Percentiles rank a stretch among this genome's conserved stretches.
These are phyloP conservation scores for Andricus quercusramuli DNA, from an alignment of 2,888 invertebrate genomes.

Conservation along the genomic window DNA sequence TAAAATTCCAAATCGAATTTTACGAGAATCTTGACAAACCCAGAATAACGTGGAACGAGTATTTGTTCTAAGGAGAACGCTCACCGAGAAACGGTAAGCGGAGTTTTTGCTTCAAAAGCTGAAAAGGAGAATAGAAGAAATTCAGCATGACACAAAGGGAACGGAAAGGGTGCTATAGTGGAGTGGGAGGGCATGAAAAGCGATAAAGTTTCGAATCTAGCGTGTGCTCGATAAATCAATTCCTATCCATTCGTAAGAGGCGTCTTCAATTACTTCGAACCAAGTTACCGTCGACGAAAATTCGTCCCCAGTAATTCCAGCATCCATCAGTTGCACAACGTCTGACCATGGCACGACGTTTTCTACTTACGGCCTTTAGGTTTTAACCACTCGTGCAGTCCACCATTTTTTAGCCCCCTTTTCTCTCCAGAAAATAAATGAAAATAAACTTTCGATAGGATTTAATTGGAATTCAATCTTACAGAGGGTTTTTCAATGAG, in stretches of 20 bases:
- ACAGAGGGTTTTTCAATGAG: neutral
- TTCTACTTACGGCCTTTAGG: slow-evolving; percentile 18
- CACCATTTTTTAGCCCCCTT: neutral
- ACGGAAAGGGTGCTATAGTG: neutral
- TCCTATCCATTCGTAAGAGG: slow-evolving; percentile 38
- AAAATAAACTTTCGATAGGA: neutral
- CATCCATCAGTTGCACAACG: slow-evolving; percentile 36
- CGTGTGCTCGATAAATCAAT: slow-evolving; percentile 37
- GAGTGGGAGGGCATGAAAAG: slow-evolving; percentile 9
- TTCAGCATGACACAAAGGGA: neutral
- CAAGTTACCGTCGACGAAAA: slow-evolving; percentile 24
- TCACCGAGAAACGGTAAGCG: neutral
- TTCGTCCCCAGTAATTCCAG: slow-evolving; percentile 38
- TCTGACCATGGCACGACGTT: slow-evolving; percentile 34
- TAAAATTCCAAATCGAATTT: too few species aligned
- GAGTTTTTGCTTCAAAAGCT: slow-evolving; percentile 6
- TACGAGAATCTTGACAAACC: neutral
- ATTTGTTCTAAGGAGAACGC: neutral
- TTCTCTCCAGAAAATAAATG: neutral
- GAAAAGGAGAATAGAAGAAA: slow-evolving; percentile 4
- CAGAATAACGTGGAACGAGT: neutral
- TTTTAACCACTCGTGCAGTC: slow-evolving; percentile 1
- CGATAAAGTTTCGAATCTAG: slow-evolving; percentile 35
- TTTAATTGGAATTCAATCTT: neutral
- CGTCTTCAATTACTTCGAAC: slow-evolving; percentile 41